A percentile compares a stretch with the other conserved stretches of the same genome.
Evolutionary conservation across 2,888 invertebrate genomes (phyloP).

Genomic region (Panzeria rudis): DNA sequence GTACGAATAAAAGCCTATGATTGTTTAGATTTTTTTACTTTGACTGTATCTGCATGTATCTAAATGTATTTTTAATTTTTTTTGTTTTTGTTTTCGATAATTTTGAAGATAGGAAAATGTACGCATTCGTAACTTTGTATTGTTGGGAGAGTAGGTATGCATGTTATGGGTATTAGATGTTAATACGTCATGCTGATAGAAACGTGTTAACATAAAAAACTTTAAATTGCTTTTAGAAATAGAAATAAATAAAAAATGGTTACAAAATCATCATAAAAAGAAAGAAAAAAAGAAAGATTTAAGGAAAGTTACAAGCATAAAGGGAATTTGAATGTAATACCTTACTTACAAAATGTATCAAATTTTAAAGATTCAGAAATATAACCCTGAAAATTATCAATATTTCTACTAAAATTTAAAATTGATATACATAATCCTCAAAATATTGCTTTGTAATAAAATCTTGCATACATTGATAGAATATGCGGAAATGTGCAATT

Average conservation of each 20-base stretch:
- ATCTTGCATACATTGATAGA: no score
- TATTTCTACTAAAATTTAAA: no score
- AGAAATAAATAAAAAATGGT: neutral
- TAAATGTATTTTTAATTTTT: slow-evolving; percentile 18
- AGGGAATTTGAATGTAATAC: neutral
- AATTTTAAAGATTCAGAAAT: no score
- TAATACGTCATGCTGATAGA: slow-evolving; percentile 63
- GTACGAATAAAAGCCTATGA: slow-evolving; percentile 15
- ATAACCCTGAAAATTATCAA: no score
- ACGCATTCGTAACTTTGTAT: slow-evolving; percentile 46
- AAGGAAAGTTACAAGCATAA: neutral
- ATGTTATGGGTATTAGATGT: slow-evolving; percentile 37
- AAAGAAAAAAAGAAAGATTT: neutral
- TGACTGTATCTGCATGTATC: slow-evolving; percentile 20
- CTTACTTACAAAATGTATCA: no score
- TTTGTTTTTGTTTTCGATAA: slow-evolving; percentile 18
- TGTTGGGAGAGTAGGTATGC: slow-evolving; percentile 6
- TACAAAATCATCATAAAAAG: neutral
- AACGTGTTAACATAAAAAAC: slow-evolving; percentile 45
- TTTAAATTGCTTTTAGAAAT: slow-evolving; percentile 15
- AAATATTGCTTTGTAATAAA: no score
- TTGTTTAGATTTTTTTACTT: slow-evolving; percentile 25
- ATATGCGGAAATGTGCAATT: no score
- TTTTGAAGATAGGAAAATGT: slow-evolving; percentile 35
- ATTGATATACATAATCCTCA: no score